Evolutionary conservation across 37 sponge, comb jelly and placozoan species (phyloP).

Genomic region (Eunapius fragilis): DNA sequence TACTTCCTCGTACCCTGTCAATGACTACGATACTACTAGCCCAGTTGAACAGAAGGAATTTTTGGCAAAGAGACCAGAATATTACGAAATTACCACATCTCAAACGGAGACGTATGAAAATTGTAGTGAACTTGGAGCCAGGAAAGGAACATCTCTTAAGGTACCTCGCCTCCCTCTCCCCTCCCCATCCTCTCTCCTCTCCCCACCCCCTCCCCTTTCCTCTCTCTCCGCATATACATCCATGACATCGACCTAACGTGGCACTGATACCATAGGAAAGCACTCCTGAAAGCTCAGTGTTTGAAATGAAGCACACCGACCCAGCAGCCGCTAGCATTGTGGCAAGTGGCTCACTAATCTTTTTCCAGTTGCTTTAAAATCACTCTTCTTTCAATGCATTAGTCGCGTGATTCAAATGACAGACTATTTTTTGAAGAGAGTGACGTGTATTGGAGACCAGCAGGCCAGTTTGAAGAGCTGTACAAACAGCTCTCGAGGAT

Average conservation of each 20-base stretch:
- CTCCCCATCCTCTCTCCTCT: too few relatives aligned
- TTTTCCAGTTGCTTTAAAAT: background rate
- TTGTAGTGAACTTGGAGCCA: background rate
- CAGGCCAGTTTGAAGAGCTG: conserved; percentile 38
- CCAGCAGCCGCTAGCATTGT: background rate
- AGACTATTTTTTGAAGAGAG: conserved; percentile 32
- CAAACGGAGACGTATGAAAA: background rate
- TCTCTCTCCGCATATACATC: background rate
- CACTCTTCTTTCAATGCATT: background rate
- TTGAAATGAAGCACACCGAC: background rate
- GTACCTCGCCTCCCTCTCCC: background rate
- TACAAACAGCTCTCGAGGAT: conserved; percentile 51
- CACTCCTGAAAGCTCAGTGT: background rate
- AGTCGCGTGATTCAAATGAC: background rate
- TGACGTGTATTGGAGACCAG: conserved; percentile 58
- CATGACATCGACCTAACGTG: too few relatives aligned
- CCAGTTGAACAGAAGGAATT: background rate
- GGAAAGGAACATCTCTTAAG: background rate
- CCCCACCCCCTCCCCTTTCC: too few relatives aligned
- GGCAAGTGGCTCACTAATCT: background rate
- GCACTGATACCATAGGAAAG: background rate
- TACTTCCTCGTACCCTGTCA: background rate
- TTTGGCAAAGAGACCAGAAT: background rate
- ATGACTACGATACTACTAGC: background rate
- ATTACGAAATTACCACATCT: background rate